Evolutionary conservation across 2,888 invertebrate genomes (phyloP), one percentile per base, ranked within the genome.

Genomic region (Therioaphis trifolii): DNA sequence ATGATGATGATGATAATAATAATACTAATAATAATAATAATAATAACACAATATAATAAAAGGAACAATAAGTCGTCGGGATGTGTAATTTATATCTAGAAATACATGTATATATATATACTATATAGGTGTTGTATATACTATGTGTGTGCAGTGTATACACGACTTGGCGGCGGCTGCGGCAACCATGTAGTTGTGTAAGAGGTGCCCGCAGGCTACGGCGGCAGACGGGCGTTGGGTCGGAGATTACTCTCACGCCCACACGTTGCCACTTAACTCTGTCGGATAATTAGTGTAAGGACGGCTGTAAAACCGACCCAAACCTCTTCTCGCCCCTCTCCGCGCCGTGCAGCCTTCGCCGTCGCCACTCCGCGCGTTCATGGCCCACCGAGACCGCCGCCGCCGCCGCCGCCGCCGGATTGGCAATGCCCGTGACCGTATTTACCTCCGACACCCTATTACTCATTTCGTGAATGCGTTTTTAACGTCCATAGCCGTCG

Each of bases 211-310:
- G 21, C 58, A 43, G 78, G 55, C 52, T 35, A 58, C 82, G 72
- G 72, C 71, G 58, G 72, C 72, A 66, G 82, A 82, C 58, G 80
- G 80, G 74, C 82, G 82, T 82, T 24, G 82, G 82, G 72, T 63
- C 82, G 82, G 82, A 82, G 82, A 82, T 82, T 82, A 82, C 82
- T 82, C 82, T 82, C 82, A 82, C 82, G 82, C 82, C 82, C 72
- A 82, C 82, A 82, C 82, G 82, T 74, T 82, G 82, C 82, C 82
- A 82, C 82, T 82, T 74, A 74, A 82, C 82, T 82, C 74, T 29
- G 82, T 74, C 74, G 82, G 82, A 82, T 82, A 82, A 82, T 82
- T 82, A 82, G 82, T 63, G 82, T 74, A 74, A 82, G 82, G 52
- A 72, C 61, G 82, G 82, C 74, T 82, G 82, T 82, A 82, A 82